Evolutionary conservation across 2,797 vertebrate species (phyloP), one percentile per base, ranked within the genome.

Genomic region (Champsocephalus gunnari): DNA sequence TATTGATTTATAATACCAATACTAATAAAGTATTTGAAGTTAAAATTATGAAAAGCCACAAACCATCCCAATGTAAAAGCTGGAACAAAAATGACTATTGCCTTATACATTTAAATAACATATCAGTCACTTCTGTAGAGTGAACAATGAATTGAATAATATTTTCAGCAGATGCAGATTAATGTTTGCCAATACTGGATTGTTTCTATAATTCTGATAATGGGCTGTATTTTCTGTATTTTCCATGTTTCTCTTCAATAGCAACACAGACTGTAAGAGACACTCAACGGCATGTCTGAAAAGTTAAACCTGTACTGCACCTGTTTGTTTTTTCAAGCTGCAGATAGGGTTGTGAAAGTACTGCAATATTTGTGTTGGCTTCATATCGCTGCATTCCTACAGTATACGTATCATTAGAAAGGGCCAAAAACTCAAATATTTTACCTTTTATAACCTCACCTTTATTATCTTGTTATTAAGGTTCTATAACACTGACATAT

Each of bases 311-410:
- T 59, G 28, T 13, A 19, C 24, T 10, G 4, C 47, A 71, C 38
- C 55, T 70, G 12, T 77, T 71, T 82, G 21, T 54, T 68, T 7
- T 76, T 70, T 11, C 12, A 66, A 8, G 32, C 19, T 65, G 24
- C 50, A 61, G 43, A 67, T 57, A 59, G 16, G 11, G 12, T 19
- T 75, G 2, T 49, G 7, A 48, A 60, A 76, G 49, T 61, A 32
- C 13, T 54, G 6, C 34, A 43, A 9, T 64, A 59, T 66, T 65
- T 51, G 16, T 73, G 12, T 58, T 56, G 11, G 45, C 62, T 45
- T 61, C 5, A 45, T 21, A 49, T 34, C 1, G 0, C 19, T 55
- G 41, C 24, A 16, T 44, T 51, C 44, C 14, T 3, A 24, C 17
- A 1, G 17, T 58, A 41, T 41, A 53, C 24, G 2, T 53, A 34